Conservation (phyloP, 2,113 vertebrate genomes). For the Hyperoodon ampullatus region DNA sequence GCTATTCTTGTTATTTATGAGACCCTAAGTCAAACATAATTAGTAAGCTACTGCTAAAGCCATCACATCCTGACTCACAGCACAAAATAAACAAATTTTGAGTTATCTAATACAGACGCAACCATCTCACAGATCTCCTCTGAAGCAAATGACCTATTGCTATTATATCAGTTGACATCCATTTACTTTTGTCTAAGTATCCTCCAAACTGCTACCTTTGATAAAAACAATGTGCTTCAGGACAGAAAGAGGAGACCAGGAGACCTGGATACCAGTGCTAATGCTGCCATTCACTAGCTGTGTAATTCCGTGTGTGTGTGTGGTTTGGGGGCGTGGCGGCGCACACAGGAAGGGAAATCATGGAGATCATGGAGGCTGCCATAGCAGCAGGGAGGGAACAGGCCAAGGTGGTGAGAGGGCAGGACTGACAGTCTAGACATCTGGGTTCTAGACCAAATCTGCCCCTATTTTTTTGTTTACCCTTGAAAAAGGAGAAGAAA, state of each 20-base stretch:
- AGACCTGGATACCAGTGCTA: neutral
- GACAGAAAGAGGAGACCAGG: neutral
- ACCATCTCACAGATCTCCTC: neutral
- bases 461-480: neutral
- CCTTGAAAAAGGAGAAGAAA: slow-evolving; percentile 21
- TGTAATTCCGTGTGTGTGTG: neutral
- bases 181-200: neutral
- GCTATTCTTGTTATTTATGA: neutral
- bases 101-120: neutral
- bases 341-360: neutral
- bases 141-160: neutral
- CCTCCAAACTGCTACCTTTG: neutral
- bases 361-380: neutral
- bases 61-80: neutral
- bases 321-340: too few species aligned
- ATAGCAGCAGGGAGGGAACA: neutral
- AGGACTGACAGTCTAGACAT: neutral
- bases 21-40: neutral
- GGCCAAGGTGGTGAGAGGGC: neutral
- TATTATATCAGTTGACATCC: neutral
- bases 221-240: neutral
- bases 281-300: neutral
- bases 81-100: neutral
- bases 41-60: neutral
- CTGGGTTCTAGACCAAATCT: slow-evolving; percentile 2